These are phyloP conservation scores for Athripsodes cinereus DNA, from an alignment of 2,888 invertebrate species.

Conservation along the genomic window DNA sequence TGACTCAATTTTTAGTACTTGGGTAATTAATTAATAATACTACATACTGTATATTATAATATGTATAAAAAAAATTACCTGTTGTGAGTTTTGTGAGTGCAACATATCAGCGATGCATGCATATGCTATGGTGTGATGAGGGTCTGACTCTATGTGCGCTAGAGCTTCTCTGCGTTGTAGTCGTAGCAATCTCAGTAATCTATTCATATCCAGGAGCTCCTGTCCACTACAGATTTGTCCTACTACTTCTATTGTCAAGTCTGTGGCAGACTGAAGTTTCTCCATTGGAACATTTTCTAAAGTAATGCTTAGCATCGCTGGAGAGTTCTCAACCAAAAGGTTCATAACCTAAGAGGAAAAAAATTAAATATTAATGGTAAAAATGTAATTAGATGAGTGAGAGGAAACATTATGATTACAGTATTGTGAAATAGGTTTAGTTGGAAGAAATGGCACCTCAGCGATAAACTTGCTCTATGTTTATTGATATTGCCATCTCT, in stretches of 20 bases:
- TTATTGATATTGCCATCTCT: background rate
- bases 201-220: slow-evolving; percentile 64
- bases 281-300: slow-evolving; percentile 70
- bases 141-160: slow-evolving; percentile 67
- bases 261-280: slow-evolving; percentile 58
- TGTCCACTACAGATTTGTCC: slow-evolving; percentile 38
- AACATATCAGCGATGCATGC: slow-evolving; percentile 77
- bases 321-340: slow-evolving; percentile 66
- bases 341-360: slow-evolving; percentile 65
- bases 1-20: background rate
- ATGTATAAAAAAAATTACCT: slow-evolving; percentile 44
- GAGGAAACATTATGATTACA: background rate
- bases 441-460: background rate
- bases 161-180: slow-evolving; percentile 63
- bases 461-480: background rate
- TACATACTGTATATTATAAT: background rate
- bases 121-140: slow-evolving; percentile 71
- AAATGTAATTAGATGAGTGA: background rate
- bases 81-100: slow-evolving; percentile 66
- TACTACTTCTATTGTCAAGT: slow-evolving; percentile 48
- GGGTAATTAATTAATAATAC: background rate
- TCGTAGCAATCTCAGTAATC: slow-evolving; percentile 66
- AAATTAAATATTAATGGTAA: too few relatives aligned
- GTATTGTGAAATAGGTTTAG: too few relatives aligned
- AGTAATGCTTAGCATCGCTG: slow-evolving; percentile 60